Evolutionary conservation across 1,140 invertebrate species (phyloP).

Genomic region (Leptinotarsa undecemlineata): DNA sequence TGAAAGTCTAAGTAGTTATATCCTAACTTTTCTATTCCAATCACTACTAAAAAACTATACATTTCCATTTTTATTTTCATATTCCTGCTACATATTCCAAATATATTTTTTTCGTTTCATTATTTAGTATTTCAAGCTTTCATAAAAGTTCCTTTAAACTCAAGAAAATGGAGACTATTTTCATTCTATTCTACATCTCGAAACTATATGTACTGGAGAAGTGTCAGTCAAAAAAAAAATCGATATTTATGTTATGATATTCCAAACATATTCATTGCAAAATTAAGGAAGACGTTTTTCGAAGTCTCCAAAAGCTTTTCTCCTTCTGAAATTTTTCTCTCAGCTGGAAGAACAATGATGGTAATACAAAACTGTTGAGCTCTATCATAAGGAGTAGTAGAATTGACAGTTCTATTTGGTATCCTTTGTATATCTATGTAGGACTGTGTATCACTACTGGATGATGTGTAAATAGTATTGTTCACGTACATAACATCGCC

Average conservation of each 20-base stretch:
- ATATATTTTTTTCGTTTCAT: too few relatives aligned
- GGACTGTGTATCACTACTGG: not conserved
- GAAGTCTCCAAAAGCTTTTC: not conserved
- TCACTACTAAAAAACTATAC: too few relatives aligned
- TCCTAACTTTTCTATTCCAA: too few relatives aligned
- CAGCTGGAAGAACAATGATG: not conserved
- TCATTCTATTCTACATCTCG: too few relatives aligned
- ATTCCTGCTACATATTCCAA: too few relatives aligned
- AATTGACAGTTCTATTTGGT: not conserved
- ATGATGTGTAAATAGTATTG: not conserved
- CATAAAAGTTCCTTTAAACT: too few relatives aligned
- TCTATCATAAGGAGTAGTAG: not conserved
- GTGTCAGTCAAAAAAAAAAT: too few relatives aligned
- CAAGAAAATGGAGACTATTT: too few relatives aligned
- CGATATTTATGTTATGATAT: too few relatives aligned
- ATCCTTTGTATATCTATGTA: not conserved
- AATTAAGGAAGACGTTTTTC: not conserved
- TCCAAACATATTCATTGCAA: not conserved
- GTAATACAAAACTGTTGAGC: constrained; percentile 7
- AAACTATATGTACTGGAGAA: too few relatives aligned
- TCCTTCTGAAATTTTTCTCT: constrained; percentile 5
- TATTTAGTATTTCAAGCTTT: too few relatives aligned
- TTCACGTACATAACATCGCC: not conserved
- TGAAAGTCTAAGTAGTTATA: too few relatives aligned
- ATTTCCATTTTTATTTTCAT: not conserved